A percentile compares a stretch with the other conserved stretches of the same genome.
Evolutionary conservation across 2,113 vertebrate species (phyloP).

Genomic region (Loxodonta africana): DNA sequence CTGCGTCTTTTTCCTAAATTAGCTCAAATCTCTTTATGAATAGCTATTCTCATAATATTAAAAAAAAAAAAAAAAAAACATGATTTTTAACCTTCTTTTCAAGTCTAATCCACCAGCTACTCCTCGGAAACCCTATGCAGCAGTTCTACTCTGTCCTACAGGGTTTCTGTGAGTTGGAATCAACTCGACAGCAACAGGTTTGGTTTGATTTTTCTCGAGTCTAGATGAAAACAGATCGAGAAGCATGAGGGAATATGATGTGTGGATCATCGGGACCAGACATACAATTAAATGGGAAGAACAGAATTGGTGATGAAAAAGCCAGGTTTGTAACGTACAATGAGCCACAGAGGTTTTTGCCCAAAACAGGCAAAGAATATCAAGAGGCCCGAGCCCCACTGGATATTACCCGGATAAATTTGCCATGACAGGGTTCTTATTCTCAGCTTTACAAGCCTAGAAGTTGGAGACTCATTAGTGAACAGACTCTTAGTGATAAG

Average conservation of each 20-base stretch:
- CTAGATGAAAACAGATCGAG: neutral
- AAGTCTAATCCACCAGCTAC: neutral
- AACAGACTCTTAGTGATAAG: neutral
- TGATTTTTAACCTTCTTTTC: neutral
- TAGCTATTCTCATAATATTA: neutral
- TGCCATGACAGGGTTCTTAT: neutral
- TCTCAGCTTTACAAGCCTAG: neutral
- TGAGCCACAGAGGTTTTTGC: neutral
- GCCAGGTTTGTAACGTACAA: neutral
- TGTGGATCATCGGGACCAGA: neutral
- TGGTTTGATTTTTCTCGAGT: neutral
- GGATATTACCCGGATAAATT: neutral
- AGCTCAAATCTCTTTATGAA: neutral
- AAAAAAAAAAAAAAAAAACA: neutral
- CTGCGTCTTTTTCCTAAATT: constrained; percentile 12
- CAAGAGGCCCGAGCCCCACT: neutral
- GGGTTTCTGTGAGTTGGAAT: too few species aligned
- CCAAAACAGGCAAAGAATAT: neutral
- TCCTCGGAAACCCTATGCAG: too few species aligned
- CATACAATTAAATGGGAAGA: neutral
- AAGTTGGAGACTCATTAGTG: neutral
- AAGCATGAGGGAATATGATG: neutral
- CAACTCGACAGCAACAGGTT: too few species aligned
- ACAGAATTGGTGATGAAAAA: neutral
- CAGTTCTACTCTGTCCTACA: too few species aligned